Evolutionary conservation across 2,113 vertebrate genomes (phyloP).

Genomic region (Campylomormyrus numenius): DNA sequence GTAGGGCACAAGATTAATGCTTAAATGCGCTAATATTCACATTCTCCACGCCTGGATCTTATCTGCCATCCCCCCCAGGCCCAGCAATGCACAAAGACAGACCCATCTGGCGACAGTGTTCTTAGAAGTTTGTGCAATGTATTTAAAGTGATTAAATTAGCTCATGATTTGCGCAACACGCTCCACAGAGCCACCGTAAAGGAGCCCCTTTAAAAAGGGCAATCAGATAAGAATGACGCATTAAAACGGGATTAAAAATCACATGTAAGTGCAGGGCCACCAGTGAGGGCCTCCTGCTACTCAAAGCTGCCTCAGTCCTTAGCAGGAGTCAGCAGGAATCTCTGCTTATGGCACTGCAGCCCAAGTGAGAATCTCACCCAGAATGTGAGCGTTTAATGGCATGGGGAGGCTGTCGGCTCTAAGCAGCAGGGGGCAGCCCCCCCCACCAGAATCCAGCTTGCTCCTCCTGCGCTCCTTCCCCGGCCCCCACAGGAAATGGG

Average conservation of each 20-base stretch:
- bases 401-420: background rate
- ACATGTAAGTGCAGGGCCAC: background rate
- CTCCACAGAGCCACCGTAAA: background rate
- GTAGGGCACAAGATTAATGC: background rate
- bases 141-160: background rate
- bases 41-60: background rate
- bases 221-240: constrained; percentile 7
- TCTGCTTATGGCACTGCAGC: background rate
- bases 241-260: background rate
- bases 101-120: background rate
- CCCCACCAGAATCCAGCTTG: background rate
- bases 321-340: background rate
- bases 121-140: background rate
- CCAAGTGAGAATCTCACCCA: background rate
- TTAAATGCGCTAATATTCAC: background rate
- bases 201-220: background rate
- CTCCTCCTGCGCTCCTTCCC: background rate
- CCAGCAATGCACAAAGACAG: background rate
- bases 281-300: background rate
- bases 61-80: background rate
- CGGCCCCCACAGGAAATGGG: background rate
- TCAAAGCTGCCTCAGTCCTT: background rate
- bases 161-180: background rate
- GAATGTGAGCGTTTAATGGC: background rate
- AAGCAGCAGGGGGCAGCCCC: background rate